Evolutionary conservation across 1,140 invertebrate genomes (phyloP).

Genomic region (Heliconius nattereri): DNA sequence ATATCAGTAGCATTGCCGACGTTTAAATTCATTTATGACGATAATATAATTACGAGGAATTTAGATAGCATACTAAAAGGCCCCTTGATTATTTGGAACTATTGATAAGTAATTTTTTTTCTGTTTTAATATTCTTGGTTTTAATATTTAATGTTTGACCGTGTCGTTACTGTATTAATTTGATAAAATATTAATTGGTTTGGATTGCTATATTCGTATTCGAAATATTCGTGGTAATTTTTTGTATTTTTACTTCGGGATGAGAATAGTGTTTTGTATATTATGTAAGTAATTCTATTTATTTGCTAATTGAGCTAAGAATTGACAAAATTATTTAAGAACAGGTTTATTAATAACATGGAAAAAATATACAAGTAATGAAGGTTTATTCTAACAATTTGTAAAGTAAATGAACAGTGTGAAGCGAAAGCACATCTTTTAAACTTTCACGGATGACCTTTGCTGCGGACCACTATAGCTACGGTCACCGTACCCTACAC

Average conservation of each 20-base stretch:
- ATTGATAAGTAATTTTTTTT: conserved; percentile 5
- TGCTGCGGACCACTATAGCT: neutral
- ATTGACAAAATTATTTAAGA: too few relatives aligned
- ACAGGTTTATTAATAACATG: too few relatives aligned
- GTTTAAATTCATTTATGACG: conserved; percentile 21
- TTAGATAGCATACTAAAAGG: conserved; percentile 3
- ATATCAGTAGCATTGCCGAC: conserved; percentile 21
- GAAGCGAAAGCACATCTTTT: conserved; percentile 26
- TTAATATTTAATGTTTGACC: neutral
- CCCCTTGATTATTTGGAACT: neutral
- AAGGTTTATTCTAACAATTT: too few relatives aligned
- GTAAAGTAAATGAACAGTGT: neutral
- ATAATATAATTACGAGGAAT: conserved; percentile 20
- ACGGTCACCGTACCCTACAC: neutral
- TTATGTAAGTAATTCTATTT: neutral
- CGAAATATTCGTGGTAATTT: neutral
- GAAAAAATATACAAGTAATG: too few relatives aligned
- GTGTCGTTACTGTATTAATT: neutral
- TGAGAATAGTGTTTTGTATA: neutral
- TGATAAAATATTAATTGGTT: neutral
- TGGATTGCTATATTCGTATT: neutral
- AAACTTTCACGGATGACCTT: conserved; percentile 33
- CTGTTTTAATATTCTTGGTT: neutral
- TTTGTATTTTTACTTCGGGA: too few relatives aligned
- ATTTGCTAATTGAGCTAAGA: too few relatives aligned